These are phyloP conservation scores for Carpatolechia fugitivella DNA, from an alignment of 2,888 invertebrate genomes.

Conservation along the genomic window DNA sequence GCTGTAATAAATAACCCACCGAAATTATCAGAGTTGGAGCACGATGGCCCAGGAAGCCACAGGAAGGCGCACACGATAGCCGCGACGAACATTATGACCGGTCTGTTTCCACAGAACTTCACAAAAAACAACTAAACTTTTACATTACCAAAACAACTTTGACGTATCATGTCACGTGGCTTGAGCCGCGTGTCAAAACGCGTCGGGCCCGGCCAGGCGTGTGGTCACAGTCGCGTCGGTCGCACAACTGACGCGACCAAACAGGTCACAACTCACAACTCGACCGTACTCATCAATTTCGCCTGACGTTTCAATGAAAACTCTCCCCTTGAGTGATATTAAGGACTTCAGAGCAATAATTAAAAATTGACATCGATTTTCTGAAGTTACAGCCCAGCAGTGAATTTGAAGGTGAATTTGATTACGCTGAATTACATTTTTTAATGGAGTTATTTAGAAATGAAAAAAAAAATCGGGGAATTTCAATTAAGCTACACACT, in stretches of 20 bases:
- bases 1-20: constrained; percentile 61
- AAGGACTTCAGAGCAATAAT: constrained; percentile 58
- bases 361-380: constrained; percentile 54
- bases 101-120: not conserved
- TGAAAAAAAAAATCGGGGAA: too few species aligned
- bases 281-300: constrained; percentile 69
- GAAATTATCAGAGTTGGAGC: constrained; percentile 69
- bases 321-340: constrained; percentile 67
- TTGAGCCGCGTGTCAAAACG: constrained; percentile 51
- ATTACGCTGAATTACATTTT: not conserved
- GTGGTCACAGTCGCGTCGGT: constrained; percentile 70
- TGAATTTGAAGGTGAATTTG: not conserved
- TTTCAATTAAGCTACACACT: too few species aligned
- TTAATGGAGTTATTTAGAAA: too few species aligned
- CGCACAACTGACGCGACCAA: constrained; percentile 67
- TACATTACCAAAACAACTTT: not conserved
- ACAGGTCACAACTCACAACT: constrained; percentile 57
- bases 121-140: not conserved
- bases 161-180: constrained; percentile 38
- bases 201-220: constrained; percentile 63
- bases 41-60: constrained; percentile 56
- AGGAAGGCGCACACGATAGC: constrained; percentile 51
- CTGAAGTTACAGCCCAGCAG: not conserved
- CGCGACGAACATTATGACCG: constrained; percentile 20
- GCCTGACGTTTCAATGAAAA: constrained; percentile 74